A percentile compares a stretch with the other conserved stretches of the same genome.
phyloP scores from a whole-genome alignment of 2,888 invertebrate species.

The Ctenicera cuprea region DNA sequence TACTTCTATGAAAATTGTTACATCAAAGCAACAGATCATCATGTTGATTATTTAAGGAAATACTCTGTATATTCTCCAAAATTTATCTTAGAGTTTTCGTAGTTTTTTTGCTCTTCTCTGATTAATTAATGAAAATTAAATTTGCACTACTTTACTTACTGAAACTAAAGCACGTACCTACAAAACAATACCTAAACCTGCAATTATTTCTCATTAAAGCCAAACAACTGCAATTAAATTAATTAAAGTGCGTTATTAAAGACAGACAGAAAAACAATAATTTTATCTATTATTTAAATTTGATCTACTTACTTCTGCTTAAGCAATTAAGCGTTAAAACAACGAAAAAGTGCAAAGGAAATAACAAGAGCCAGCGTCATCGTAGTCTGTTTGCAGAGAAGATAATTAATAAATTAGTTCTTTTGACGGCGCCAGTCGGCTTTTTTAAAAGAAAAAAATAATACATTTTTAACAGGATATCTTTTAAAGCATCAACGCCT shows the following conservation, averaged over 20 bases:
- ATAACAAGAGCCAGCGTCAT: conserved; percentile 49
- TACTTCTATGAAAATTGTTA: too few relatives aligned
- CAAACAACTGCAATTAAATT: conserved; percentile 21
- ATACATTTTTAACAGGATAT: conserved; percentile 72
- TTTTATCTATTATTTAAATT: conserved; percentile 20
- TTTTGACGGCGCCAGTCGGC: conserved; percentile 71
- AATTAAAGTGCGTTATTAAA: conserved; percentile 21
- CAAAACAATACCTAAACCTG: not conserved
- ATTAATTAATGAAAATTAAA: too few relatives aligned
- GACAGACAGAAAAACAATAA: conserved; percentile 25
- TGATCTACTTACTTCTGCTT: not conserved
- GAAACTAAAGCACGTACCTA: too few relatives aligned
- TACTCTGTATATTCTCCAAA: too few relatives aligned
- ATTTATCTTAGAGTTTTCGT: too few relatives aligned
- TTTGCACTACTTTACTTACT: too few relatives aligned
- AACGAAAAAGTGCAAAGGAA: conserved; percentile 45
- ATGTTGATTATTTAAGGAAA: too few relatives aligned
- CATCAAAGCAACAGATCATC: too few relatives aligned
- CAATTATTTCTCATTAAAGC: conserved; percentile 13
- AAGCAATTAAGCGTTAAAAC: not conserved
- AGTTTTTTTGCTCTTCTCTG: too few relatives aligned
- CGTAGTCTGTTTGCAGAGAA: conserved; percentile 55
- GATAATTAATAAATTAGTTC: conserved; percentile 72
- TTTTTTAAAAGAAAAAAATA: conserved; percentile 66
- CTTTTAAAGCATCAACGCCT: conserved; percentile 72